Evolutionary conservation across 2,797 vertebrate species (phyloP).

Genomic region (Sandelia bainsii): DNA sequence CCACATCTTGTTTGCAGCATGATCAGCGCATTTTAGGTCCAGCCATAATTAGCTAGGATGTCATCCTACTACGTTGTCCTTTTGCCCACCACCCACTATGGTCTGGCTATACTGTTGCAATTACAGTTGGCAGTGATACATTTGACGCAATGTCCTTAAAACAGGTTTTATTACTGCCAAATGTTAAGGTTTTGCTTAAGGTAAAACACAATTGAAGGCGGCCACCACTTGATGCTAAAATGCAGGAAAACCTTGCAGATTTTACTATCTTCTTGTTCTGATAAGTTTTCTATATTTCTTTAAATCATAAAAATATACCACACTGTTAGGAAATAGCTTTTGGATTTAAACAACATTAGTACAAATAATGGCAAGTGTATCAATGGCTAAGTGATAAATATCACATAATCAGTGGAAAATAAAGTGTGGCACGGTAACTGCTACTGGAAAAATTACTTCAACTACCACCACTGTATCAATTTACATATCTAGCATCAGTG

Average conservation of each 20-base stretch:
- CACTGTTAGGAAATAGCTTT: neutral
- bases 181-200: conserved; percentile 10
- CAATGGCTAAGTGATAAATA: neutral
- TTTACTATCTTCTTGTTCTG: neutral
- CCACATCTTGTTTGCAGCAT: neutral
- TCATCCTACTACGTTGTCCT: neutral
- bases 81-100: conserved; percentile 19
- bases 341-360: neutral
- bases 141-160: conserved; percentile 18
- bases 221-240: conserved; percentile 4
- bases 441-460: neutral
- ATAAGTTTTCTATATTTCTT: neutral
- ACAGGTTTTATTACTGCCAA: conserved; percentile 22
- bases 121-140: conserved; percentile 16
- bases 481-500: neutral
- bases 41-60: conserved; percentile 4
- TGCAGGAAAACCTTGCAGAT: neutral
- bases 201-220: conserved; percentile 1
- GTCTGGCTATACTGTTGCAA: conserved; percentile 5
- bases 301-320: neutral
- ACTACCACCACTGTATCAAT: neutral
- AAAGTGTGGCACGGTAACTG: no score
- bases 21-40: conserved; percentile 16
- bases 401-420: neutral
- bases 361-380: neutral